Evolutionary conservation across 2,888 invertebrate genomes (phyloP), one percentile per base, ranked within the genome.

Genomic region (Melanargia galathea): DNA sequence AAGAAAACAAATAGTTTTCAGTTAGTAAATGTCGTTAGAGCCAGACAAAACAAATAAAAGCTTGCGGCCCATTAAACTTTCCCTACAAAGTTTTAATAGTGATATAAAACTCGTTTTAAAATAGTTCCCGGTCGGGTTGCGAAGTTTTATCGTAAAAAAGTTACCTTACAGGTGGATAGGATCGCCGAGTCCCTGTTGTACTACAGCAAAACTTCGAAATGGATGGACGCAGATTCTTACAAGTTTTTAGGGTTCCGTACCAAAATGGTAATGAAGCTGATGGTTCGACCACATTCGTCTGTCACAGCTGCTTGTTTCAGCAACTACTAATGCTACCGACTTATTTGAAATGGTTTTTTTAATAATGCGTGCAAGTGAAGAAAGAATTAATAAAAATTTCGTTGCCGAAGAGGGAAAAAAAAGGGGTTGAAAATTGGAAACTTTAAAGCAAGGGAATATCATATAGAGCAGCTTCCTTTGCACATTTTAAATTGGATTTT

Each of bases 41-140:
- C 43, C 24, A 58, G 60, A 67, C 61, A 57, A 59, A 60, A 67
- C 51, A 65, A 66, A 70, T 68, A 65, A 67, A 69, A 73, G 58
- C 49, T 56, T 58, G 57, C 51, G 40, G 62, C 40, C 55, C 46
- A 72, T 67, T 73, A 73, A 73, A 45, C 64, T 64, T 67, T 63
- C 69, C 70, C 67, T 70, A 69, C 71, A 72, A 82, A 84, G 75
- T 80, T 82, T 81, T 82, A 79, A 80, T 80, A 76, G 80, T 76
- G 75, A 77, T 80, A 82, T 84, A 82, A 83, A 83, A 84, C 78
- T 81, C 72, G 78, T 79, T 84, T 80, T 77, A 82, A 83, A 86
- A 83, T 82, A 82, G 83, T 82, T 64, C 68, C 67, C 68, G 48
- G 54, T 61, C 40, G 56, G 58, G 30, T 54, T 48, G 30, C 38